phyloP scores from a whole-genome alignment of 1,140 invertebrate species.

The Apis florea region DNA sequence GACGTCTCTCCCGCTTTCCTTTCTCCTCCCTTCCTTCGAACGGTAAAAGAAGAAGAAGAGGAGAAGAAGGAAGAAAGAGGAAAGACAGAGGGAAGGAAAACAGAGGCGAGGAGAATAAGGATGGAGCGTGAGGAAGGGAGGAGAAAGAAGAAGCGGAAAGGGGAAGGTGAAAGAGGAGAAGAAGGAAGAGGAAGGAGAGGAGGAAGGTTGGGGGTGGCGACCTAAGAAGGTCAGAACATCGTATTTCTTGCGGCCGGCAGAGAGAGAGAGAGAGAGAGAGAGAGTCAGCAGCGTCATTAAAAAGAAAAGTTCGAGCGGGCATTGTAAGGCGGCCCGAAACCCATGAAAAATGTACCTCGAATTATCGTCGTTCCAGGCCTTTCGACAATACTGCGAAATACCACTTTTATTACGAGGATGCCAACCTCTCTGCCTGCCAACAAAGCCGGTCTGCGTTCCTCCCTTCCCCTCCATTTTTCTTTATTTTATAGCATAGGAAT shows the following conservation, averaged over 20 bases:
- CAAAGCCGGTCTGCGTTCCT: neutral
- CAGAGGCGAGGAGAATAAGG: neutral
- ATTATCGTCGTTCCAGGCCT: constrained; percentile 1
- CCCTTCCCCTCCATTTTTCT: neutral
- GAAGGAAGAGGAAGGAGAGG: neutral
- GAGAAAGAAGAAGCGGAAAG: neutral
- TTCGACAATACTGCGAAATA: neutral
- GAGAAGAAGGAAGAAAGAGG: neutral
- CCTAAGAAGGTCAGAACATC: constrained; percentile 51
- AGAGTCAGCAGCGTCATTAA: constrained; percentile 41
- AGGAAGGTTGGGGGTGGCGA: constrained; percentile 41
- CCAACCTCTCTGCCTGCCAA: neutral
- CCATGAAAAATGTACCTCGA: constrained; percentile 11
- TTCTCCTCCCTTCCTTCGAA: constrained; percentile 6
- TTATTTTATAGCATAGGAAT: too few relatives aligned
- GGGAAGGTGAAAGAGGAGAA: neutral
- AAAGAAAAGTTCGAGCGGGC: constrained; percentile 36
- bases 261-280: neutral
- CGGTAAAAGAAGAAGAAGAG: constrained; percentile 18
- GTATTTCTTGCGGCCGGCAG: constrained; percentile 36
- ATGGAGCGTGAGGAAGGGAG: neutral
- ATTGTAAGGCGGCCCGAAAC: constrained; percentile 25
- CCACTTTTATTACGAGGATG: neutral
- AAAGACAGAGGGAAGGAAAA: neutral
- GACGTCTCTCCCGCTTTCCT: constrained; percentile 26